These are phyloP conservation scores for Euleptes europaea DNA, from an alignment of 2,113 vertebrate species.

Conservation along the genomic window DNA sequence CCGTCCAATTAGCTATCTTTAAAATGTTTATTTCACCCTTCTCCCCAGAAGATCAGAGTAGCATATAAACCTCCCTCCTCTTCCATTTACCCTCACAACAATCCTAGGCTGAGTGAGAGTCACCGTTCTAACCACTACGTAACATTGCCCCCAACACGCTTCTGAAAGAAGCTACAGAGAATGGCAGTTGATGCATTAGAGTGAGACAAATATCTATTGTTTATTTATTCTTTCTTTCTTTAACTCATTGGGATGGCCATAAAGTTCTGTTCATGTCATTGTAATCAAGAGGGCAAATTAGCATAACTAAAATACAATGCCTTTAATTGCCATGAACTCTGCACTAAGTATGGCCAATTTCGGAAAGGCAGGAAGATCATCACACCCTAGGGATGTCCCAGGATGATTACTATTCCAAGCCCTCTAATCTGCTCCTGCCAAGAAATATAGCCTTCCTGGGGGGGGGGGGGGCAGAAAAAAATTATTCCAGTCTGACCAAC, in stretches of 20 bases:
- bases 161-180: background rate
- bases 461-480: background rate
- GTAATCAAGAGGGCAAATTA: background rate
- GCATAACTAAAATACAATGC: background rate
- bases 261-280: background rate
- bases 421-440: background rate
- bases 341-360: background rate
- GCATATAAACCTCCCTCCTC: no score
- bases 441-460: background rate
- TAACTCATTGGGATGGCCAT: no score
- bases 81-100: no score
- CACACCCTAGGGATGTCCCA: background rate
- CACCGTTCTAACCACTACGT: no score
- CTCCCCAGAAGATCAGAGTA: no score
- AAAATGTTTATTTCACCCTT: no score
- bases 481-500: conserved; percentile 9
- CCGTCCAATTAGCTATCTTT: background rate
- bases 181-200: no score
- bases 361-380: background rate
- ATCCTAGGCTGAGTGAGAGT: no score
- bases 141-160: background rate
- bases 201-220: no score
- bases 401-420: background rate
- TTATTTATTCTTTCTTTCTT: no score
- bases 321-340: background rate